Evolutionary conservation across 1,140 invertebrate genomes (phyloP).

Genomic region (Streblospio benedicti): DNA sequence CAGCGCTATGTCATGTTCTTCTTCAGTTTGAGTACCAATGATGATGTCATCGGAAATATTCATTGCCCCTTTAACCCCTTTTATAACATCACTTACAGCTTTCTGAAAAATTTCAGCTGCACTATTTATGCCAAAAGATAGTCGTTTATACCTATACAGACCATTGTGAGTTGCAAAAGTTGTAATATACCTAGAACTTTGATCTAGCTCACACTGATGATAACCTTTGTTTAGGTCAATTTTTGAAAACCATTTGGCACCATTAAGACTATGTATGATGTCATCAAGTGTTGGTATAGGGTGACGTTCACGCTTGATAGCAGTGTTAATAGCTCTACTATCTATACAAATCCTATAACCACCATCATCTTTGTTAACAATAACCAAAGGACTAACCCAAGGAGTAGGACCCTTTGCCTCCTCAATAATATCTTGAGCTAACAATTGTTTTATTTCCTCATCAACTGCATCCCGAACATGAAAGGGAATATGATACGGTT

Average conservation of each 20-base stretch:
- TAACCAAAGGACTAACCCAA: slow-evolving; percentile 12
- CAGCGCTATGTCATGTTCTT: background rate
- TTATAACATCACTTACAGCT: background rate
- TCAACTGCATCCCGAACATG: slow-evolving; percentile 17
- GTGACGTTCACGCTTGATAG: slow-evolving; percentile 9
- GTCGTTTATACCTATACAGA: slow-evolving; percentile 18
- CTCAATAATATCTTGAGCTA: slow-evolving; percentile 11
- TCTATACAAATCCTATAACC: slow-evolving; percentile 10
- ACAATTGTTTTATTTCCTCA: slow-evolving; percentile 2
- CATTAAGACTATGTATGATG: slow-evolving; percentile 1
- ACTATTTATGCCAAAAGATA: slow-evolving; percentile 21
- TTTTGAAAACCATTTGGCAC: slow-evolving; percentile 11
- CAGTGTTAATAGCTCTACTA: slow-evolving; percentile 6
- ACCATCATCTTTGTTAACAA: slow-evolving; percentile 5
- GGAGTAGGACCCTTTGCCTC: slow-evolving; percentile 8
- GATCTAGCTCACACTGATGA: slow-evolving; percentile 21
- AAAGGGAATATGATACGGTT: slow-evolving; percentile 21
- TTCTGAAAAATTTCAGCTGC: slow-evolving; percentile 18
- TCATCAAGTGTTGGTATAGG: slow-evolving; percentile 14
- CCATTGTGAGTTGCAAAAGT: slow-evolving; percentile 13
- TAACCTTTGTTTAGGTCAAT: slow-evolving; percentile 22
- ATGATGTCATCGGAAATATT: slow-evolving; percentile 5
- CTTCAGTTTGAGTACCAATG: background rate
- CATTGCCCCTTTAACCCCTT: background rate
- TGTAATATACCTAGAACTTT: slow-evolving; percentile 12